A percentile compares a stretch with the other conserved stretches of the same genome.
These are phyloP conservation scores for Merops nubicus DNA, from an alignment of 2,113 vertebrate genomes.

Conservation along the genomic window DNA sequence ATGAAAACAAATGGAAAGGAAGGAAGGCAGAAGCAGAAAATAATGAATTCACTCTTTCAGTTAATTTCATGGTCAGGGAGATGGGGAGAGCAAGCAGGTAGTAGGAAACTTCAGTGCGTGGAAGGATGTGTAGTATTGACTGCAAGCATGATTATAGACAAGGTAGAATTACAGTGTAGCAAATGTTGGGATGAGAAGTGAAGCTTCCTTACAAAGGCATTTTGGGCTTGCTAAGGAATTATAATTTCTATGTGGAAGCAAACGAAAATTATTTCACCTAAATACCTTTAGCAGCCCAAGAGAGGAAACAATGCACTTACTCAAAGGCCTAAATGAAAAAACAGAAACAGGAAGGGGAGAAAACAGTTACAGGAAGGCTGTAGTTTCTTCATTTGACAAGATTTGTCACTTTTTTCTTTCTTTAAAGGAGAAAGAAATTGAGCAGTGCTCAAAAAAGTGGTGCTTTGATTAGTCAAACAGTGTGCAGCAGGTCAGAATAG, in stretches of 20 bases:
- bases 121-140: background rate
- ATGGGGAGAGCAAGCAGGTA: background rate
- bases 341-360: background rate
- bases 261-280: background rate
- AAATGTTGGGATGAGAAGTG: background rate
- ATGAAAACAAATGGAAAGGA: background rate
- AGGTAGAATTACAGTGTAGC: background rate
- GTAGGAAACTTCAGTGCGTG: background rate
- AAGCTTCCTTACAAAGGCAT: background rate
- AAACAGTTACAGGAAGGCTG: background rate
- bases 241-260: background rate
- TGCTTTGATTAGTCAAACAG: background rate
- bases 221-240: background rate
- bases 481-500: background rate
- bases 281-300: background rate
- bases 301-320: background rate
- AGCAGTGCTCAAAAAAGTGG: background rate
- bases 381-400: background rate
- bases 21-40: background rate
- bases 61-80: background rate
- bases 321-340: background rate
- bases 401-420: background rate
- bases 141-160: background rate
- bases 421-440: background rate
- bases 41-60: background rate